A percentile compares a stretch with the other conserved stretches of the same genome.
Conservation (phyloP, 2,888 invertebrate species). For the Strigamia maritima region DNA sequence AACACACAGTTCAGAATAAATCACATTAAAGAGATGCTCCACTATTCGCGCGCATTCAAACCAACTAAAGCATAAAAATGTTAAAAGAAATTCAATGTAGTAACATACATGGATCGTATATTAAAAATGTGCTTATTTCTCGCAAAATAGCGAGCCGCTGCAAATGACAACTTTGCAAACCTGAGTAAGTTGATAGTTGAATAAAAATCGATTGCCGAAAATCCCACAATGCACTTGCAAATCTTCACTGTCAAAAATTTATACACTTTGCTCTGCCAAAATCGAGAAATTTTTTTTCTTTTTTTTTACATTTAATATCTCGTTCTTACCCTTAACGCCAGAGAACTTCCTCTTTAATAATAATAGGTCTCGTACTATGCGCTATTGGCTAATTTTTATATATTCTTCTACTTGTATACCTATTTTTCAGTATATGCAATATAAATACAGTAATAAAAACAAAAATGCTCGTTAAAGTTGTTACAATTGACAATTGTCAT, state of each 20-base stretch:
- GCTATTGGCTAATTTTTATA: too few species aligned
- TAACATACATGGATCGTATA: too few species aligned
- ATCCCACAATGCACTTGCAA: background rate
- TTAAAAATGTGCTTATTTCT: background rate
- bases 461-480: too few species aligned
- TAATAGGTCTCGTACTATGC: too few species aligned
- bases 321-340: too few species aligned
- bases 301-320: too few species aligned
- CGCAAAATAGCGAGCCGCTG: background rate
- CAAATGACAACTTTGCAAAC: background rate
- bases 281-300: background rate
- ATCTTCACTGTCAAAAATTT: background rate
- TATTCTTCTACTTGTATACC: too few species aligned
- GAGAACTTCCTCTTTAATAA: too few species aligned
- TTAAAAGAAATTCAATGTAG: background rate
- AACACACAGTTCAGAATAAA: background rate
- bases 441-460: too few species aligned
- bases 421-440: too few species aligned
- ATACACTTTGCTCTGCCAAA: background rate
- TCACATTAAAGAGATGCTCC: background rate
- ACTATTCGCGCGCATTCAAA: background rate
- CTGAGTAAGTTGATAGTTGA: background rate
- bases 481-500: too few species aligned
- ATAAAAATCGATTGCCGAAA: background rate
- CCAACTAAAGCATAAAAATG: too few species aligned